Conservation (phyloP, 2,113 vertebrate genomes). For the Tricholaema leucomelas region DNA sequence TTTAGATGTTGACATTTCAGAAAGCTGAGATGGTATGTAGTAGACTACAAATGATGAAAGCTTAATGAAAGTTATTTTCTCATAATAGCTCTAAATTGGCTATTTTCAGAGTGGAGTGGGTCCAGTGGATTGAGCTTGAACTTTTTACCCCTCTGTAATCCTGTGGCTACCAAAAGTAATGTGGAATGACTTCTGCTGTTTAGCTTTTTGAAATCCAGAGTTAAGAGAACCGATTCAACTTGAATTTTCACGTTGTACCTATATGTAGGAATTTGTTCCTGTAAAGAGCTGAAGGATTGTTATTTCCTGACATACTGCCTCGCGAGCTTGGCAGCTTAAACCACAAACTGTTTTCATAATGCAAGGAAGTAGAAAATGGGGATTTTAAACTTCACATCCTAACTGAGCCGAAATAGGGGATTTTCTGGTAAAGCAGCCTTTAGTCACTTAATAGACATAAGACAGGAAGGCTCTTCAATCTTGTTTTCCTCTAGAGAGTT, state of each 20-base stretch:
- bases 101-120: constrained; percentile 27
- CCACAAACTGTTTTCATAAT: background rate
- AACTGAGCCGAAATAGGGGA: background rate
- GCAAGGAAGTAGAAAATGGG: background rate
- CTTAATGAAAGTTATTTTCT: constrained; percentile 75
- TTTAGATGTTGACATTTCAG: constrained; percentile 67
- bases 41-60: constrained; percentile 69
- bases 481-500: background rate
- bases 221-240: background rate
- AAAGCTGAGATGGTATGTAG: constrained; percentile 53
- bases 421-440: background rate
- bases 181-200: constrained; percentile 7
- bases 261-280: background rate
- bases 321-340: background rate
- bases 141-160: constrained; percentile 58
- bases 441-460: background rate
- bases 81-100: constrained; percentile 64
- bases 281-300: background rate
- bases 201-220: constrained; percentile 15
- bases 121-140: constrained; percentile 55
- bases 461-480: background rate
- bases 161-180: constrained; percentile 18
- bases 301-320: background rate
- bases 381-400: background rate
- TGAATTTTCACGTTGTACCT: background rate